A percentile compares a stretch with the other conserved stretches of the same genome.
These are phyloP conservation scores for Crocidura indochinensis DNA, from an alignment of 2,797 vertebrate genomes.

Conservation along the genomic window DNA sequence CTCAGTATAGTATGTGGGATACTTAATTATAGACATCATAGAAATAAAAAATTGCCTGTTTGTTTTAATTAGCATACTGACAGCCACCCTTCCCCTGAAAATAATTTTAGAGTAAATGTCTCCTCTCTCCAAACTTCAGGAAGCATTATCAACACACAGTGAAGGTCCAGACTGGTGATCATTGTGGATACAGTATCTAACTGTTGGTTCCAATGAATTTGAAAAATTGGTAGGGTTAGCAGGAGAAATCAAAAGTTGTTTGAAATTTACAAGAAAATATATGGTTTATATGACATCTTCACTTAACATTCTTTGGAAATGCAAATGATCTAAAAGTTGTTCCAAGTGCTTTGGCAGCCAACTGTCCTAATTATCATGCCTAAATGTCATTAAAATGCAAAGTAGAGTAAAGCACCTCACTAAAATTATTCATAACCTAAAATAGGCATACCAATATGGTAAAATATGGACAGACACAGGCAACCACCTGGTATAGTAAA, in stretches of 20 bases:
- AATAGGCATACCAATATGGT: neutral
- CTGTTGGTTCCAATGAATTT: neutral
- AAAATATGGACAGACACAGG: slow-evolving; percentile 33
- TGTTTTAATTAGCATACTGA: slow-evolving; percentile 50
- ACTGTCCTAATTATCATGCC: slow-evolving; percentile 55
- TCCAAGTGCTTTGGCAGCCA: slow-evolving; percentile 57
- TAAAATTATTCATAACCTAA: slow-evolving; percentile 52
- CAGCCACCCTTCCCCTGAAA: slow-evolving; percentile 34
- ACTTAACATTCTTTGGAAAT: slow-evolving; percentile 58
- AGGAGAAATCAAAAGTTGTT: neutral
- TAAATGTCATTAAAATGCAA: slow-evolving; percentile 53
- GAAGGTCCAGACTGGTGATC: neutral
- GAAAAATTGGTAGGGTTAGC: neutral
- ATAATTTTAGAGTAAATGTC: slow-evolving; percentile 42
- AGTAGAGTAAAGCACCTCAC: neutral
- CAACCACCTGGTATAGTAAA: neutral
- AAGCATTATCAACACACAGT: slow-evolving; percentile 14
- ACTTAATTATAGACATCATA: slow-evolving; percentile 37
- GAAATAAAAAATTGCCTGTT: neutral
- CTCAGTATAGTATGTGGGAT: neutral
- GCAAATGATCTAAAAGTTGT: slow-evolving; percentile 60
- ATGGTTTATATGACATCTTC: slow-evolving; percentile 62
- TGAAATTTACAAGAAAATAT: slow-evolving; percentile 57
- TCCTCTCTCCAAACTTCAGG: neutral
- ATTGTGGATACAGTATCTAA: slow-evolving; percentile 13